Evolutionary conservation across 2,113 vertebrate genomes (phyloP), one percentile per base, ranked within the genome.

Genomic region (Syngnathus typhle): DNA sequence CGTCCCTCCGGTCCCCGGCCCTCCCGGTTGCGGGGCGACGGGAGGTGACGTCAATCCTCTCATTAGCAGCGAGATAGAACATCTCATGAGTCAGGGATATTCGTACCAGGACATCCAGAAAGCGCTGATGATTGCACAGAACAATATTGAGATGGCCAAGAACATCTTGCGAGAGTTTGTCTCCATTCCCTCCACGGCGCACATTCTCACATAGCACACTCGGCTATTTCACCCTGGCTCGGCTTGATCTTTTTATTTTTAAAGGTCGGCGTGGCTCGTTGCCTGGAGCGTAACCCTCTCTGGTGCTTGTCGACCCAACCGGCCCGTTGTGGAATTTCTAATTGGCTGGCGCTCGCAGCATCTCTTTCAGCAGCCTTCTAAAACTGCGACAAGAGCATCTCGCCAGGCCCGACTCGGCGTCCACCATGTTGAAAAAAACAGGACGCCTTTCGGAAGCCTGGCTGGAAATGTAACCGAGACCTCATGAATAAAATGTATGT

Each of bases 121-220:
- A 86, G 97, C 97, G 11, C 90, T 99, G 90, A 82, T 96, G 91
- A 99, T 99, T 74, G 97, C 97, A 84, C 95, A 96, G 88, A 98
- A 99, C 93, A 98, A 99, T 89, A 90, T 99, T 1, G 97, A 99
- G 83, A 99, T 98, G 97, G 97, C 97, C 87, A 98, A 96, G 89
- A 95, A 98, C 56, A 99, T 99, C 73, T 93, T 99, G 16, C 94
- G 96, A 5, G 97, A 99, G 82, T 99, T 99, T 44, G 97, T 98
- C 83, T 94, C 96, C 70, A 89, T 99, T 76, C 93, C 95, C 19
- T 93, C 95, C 84, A 91, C 94, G 0, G 92, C 95, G 0, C 95
- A 98, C 0, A 91, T 98, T 69, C 91, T 95, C 72, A 97, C 96
- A 93, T 99, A 99, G 93, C 94, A 86, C 23, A 27, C 71, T 74